Percentiles rank a stretch among this genome's conserved stretches.
phyloP scores from a whole-genome alignment of 2,888 invertebrate genomes.

The Gonocerus acuteangulatus region DNA sequence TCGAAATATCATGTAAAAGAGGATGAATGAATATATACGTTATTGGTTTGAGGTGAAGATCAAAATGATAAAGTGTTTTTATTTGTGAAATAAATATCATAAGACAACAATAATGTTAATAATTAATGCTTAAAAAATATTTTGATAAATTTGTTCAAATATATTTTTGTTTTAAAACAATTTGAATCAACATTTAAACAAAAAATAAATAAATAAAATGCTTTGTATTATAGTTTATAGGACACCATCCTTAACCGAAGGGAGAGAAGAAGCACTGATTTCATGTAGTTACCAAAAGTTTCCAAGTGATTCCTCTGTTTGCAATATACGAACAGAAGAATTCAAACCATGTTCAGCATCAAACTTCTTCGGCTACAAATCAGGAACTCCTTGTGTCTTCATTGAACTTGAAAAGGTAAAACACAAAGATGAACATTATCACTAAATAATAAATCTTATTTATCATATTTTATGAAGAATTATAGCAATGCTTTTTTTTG shows the following conservation, averaged over 20 bases:
- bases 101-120: too few relatives aligned
- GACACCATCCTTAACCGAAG: slow-evolving; percentile 22
- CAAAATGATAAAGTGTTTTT: too few relatives aligned
- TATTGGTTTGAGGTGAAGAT: too few relatives aligned
- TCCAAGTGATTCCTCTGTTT: slow-evolving; percentile 63
- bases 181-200: too few relatives aligned
- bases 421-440: background rate
- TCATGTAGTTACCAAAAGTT: slow-evolving; percentile 54
- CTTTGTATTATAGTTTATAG: slow-evolving; percentile 15
- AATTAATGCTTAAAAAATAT: too few relatives aligned
- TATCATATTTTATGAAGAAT: background rate
- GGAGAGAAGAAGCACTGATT: slow-evolving; percentile 24
- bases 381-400: slow-evolving; percentile 85
- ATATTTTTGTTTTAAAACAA: too few relatives aligned
- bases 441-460: background rate
- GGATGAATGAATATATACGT: too few relatives aligned
- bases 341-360: slow-evolving; percentile 69
- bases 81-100: too few relatives aligned
- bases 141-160: too few relatives aligned
- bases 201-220: background rate
- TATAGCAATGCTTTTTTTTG: background rate
- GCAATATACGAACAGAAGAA: slow-evolving; percentile 67
- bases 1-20: too few relatives aligned
- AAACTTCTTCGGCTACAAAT: slow-evolving; percentile 77
- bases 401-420: slow-evolving; percentile 89